Evolutionary conservation across 2,113 vertebrate species (phyloP), one percentile per base, ranked within the genome.

Genomic region (Nipponia nippon): DNA sequence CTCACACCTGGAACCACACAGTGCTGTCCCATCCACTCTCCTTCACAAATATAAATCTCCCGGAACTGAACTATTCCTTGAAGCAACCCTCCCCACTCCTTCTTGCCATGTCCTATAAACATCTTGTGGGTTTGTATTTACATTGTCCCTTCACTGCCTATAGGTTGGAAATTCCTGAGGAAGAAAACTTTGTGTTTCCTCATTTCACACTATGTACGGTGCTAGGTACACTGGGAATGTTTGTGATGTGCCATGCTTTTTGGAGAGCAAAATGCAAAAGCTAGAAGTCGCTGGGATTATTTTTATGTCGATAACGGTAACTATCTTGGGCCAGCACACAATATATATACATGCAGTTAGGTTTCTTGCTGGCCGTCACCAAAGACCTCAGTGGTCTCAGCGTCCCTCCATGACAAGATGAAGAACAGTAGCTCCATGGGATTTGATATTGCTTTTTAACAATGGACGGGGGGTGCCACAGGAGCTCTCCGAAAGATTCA

Each of bases 321-420:
- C 6, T 19, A 1, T 23, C 21, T 63, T 52, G 14, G 30, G 16
- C 10, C 13, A 49, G 5, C 4, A 44, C 5, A 44, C 6, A 30
- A 30, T 4, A 7, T 2, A 32, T 0, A 0, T 61, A 26, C 22
- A 9, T 11, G 25, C 4, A 71, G 26, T 42, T 55, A 82, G 14
- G 3, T 50, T 89, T 58, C 73, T 32, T 73, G 13, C 16, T 62
- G 29, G 10, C 18, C 6, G 2, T 46, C n/a, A 70, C 11, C 13
- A 59, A 52, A 70, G 13, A 4, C 11, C 6, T 52, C 10, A 21
- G 21, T 22, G 10, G 6, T 12, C 13, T 79, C 49, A 36, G 17
- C 3, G 0, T 7, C 30, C 2, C 4, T 44, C 22, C 52, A 19
- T 29, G 38, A 13, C 6, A 50, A 53, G 13, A 42, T 13, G 34